Evolutionary conservation across 2,888 invertebrate species (phyloP).

Genomic region (Tubulanus polymorphus): DNA sequence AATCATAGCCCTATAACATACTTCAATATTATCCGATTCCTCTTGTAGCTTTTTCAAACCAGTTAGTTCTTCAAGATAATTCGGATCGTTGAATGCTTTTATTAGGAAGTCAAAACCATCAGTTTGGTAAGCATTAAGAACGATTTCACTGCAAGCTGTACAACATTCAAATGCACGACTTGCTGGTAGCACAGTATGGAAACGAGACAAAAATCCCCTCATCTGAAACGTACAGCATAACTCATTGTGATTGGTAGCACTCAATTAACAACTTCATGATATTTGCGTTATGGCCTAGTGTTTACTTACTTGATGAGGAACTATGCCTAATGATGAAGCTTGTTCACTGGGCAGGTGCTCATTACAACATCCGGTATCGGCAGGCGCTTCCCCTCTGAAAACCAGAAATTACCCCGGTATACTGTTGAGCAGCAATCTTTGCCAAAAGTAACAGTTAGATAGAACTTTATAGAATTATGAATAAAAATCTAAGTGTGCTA

Average conservation of each 20-base stretch:
- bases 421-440: too few relatives aligned
- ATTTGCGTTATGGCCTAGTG: neutral
- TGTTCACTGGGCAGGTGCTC: slow-evolving; percentile 50
- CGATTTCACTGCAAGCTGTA: slow-evolving; percentile 77
- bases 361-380: slow-evolving; percentile 53
- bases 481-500: neutral
- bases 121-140: slow-evolving; percentile 56
- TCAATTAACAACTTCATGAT: too few relatives aligned
- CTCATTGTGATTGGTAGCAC: neutral
- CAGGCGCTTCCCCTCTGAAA: slow-evolving; percentile 66
- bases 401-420: too few relatives aligned
- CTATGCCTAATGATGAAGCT: slow-evolving; percentile 64
- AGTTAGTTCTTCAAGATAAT: slow-evolving; percentile 79
- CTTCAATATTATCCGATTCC: slow-evolving; percentile 43
- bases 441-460: too few relatives aligned
- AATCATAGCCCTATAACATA: slow-evolving; percentile 10
- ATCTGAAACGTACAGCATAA: slow-evolving; percentile 61
- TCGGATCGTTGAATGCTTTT: slow-evolving; percentile 74
- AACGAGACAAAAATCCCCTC: slow-evolving; percentile 81
- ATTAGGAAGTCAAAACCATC: slow-evolving; percentile 70
- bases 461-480: neutral
- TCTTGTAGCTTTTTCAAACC: slow-evolving; percentile 64
- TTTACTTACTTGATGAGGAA: slow-evolving; percentile 67
- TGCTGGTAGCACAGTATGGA: slow-evolving; percentile 77
- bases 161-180: slow-evolving; percentile 84